Percentiles rank a stretch among this genome's conserved stretches.
These are phyloP conservation scores for Neomorphus geoffroyi DNA, from an alignment of 2,797 vertebrate genomes.

Conservation along the genomic window DNA sequence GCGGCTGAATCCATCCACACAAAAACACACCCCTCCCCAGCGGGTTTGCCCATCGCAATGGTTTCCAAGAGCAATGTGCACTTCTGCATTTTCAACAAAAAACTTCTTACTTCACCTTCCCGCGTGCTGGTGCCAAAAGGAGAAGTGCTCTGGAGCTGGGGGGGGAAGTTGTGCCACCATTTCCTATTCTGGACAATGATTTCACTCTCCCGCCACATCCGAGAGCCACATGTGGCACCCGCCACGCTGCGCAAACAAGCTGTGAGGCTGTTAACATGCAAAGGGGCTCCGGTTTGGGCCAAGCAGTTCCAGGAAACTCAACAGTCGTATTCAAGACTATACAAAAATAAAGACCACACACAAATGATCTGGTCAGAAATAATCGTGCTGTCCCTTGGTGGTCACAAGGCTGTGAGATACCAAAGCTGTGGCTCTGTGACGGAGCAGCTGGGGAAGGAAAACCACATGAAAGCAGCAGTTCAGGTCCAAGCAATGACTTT, in stretches of 20 bases:
- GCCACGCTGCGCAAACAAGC: fast-evolving
- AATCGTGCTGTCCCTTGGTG: fast-evolving
- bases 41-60: neutral
- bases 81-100: slow-evolving; percentile 41
- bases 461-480: neutral
- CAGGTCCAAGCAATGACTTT: neutral
- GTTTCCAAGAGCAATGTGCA: neutral
- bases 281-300: neutral
- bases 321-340: neutral
- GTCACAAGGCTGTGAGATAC: fast-evolving
- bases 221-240: neutral
- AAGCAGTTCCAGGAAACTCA: slow-evolving; percentile 50
- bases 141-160: slow-evolving; percentile 32
- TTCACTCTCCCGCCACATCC: slow-evolving; percentile 44
- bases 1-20: neutral
- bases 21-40: neutral
- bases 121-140: neutral
- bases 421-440: neutral
- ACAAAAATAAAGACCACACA: neutral
- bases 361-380: neutral
- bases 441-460: neutral
- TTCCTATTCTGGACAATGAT: slow-evolving; percentile 51
- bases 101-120: slow-evolving; percentile 36
- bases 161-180: slow-evolving; percentile 52
- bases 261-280: neutral